These are phyloP conservation scores for Conomelus anceps DNA, from an alignment of 2,888 invertebrate species.

Conservation along the genomic window DNA sequence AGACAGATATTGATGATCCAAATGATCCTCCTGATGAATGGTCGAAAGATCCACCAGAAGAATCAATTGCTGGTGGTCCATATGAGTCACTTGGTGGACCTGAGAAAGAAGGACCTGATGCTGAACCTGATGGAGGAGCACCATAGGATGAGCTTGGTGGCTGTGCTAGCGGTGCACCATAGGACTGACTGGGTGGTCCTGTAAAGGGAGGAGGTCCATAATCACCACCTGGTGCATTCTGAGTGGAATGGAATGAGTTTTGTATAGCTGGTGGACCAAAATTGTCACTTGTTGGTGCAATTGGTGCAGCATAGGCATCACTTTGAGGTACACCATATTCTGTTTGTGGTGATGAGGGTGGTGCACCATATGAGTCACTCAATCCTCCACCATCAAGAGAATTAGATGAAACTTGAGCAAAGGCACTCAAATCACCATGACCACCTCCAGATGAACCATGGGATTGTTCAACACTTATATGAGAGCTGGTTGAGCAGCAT, in stretches of 20 bases:
- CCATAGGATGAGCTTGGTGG: conserved; percentile 25
- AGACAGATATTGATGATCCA: background rate
- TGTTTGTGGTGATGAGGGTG: conserved; percentile 20
- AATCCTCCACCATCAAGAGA: conserved; percentile 19
- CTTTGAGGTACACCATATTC: conserved; percentile 18
- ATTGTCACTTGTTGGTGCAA: conserved; percentile 25
- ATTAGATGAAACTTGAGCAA: background rate
- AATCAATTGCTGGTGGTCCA: conserved; percentile 20
- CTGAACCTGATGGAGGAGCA: conserved; percentile 21
- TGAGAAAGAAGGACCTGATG: conserved; percentile 23
- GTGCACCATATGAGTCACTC: conserved; percentile 24
- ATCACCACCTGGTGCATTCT: conserved; percentile 25
- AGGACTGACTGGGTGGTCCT: conserved; percentile 32
- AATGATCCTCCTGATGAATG: conserved; percentile 23
- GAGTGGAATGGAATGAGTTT: background rate
- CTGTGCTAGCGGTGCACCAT: conserved; percentile 42
- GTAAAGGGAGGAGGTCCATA: conserved; percentile 25
- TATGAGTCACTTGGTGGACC: conserved; percentile 23
- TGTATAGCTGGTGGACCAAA: conserved; percentile 14
- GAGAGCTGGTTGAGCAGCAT: conserved; percentile 14
- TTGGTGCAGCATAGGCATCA: conserved; percentile 20
- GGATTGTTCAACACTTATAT: conserved; percentile 9
- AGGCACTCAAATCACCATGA: conserved; percentile 29
- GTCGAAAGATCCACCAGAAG: conserved; percentile 13
- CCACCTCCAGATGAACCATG: conserved; percentile 30